Percentiles rank a stretch among this genome's conserved stretches.
phyloP scores from a whole-genome alignment of 2,888 invertebrate species.

The Rotaria macrura region DNA sequence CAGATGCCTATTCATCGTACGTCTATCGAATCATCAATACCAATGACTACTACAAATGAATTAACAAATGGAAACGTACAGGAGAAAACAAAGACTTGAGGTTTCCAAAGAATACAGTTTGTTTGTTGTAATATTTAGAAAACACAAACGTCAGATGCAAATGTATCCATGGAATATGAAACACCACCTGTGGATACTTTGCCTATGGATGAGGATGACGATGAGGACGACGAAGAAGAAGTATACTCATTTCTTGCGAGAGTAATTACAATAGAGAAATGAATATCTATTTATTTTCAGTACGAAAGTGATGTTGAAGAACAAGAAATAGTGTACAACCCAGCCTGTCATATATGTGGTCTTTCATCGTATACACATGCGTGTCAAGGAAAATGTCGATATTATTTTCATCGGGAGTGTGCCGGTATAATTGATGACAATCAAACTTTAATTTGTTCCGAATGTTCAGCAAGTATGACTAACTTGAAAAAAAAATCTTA shows the following conservation, averaged over 20 bases:
- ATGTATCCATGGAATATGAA: not conserved
- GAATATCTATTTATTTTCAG: not conserved
- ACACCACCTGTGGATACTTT: not conserved
- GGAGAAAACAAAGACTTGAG: not conserved
- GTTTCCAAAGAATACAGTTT: not conserved
- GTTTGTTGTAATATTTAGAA: not conserved
- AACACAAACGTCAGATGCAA: not conserved
- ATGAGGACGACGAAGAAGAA: not conserved
- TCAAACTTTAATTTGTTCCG: not conserved
- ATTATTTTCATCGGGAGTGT: constrained; percentile 5
- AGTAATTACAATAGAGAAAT: not conserved
- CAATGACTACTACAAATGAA: not conserved
- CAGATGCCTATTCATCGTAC: not conserved
- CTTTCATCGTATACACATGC: not conserved
- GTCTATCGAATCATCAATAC: not conserved
- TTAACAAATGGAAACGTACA: not conserved
- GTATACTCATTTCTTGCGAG: not conserved
- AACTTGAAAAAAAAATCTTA: not conserved
- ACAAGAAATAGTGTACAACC: not conserved
- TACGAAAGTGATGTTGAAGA: not conserved
- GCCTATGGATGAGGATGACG: not conserved
- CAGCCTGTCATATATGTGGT: not conserved
- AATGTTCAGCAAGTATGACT: not conserved
- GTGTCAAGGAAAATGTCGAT: not conserved
- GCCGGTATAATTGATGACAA: not conserved